phyloP scores from a whole-genome alignment of 2,888 invertebrate species.

The Aplocera efformata region DNA sequence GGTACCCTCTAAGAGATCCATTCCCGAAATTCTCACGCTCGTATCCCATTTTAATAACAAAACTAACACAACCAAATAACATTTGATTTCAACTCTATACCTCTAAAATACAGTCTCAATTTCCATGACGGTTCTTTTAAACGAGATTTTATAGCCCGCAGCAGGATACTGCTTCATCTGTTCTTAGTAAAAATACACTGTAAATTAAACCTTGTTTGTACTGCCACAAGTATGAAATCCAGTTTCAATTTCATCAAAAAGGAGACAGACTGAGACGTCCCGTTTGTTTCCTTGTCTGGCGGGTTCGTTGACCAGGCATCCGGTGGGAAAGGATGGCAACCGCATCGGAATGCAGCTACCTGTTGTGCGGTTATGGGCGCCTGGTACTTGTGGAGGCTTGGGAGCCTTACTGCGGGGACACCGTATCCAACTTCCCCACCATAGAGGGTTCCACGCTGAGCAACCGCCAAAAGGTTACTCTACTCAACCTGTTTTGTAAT shows the following conservation, averaged over 20 bases:
- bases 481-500: too few species aligned
- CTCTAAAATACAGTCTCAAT: slow-evolving; percentile 25
- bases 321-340: slow-evolving; percentile 49
- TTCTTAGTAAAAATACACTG: slow-evolving; percentile 8
- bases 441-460: not conserved
- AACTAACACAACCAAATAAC: slow-evolving; percentile 38
- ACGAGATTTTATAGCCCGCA: slow-evolving; percentile 38
- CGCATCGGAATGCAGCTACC: slow-evolving; percentile 52
- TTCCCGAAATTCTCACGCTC: slow-evolving; percentile 80
- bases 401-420: slow-evolving; percentile 47
- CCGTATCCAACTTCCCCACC: not conserved
- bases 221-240: slow-evolving; percentile 12
- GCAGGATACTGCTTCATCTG: slow-evolving; percentile 44
- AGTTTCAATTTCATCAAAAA: slow-evolving; percentile 22
- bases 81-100: slow-evolving; percentile 30
- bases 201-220: slow-evolving; percentile 22
- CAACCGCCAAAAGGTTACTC: too few species aligned
- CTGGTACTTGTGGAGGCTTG: slow-evolving; percentile 69
- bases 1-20: slow-evolving; percentile 72
- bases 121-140: slow-evolving; percentile 18
- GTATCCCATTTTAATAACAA: slow-evolving; percentile 61
- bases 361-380: slow-evolving; percentile 44
- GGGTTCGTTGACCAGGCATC: slow-evolving; percentile 60
- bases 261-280: slow-evolving; percentile 50
- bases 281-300: slow-evolving; percentile 59